A percentile compares a stretch with the other conserved stretches of the same genome.
Conservation (phyloP, 2,888 invertebrate species). For the Argyra leucocephala region DNA sequence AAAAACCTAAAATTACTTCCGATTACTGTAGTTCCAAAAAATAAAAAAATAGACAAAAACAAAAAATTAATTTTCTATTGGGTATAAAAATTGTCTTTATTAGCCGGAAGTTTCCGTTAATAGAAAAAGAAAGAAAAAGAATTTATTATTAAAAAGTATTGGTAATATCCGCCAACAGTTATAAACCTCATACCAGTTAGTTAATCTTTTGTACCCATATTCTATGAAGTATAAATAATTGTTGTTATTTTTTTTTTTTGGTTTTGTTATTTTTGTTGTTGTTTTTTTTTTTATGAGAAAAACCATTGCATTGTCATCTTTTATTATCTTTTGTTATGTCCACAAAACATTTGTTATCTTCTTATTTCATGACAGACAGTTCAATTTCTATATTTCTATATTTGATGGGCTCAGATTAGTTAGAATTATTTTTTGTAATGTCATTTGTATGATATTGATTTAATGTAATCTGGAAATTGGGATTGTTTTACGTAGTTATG, state of each 20-base stretch:
- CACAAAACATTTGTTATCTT: conserved; percentile 3
- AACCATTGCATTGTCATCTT: background rate
- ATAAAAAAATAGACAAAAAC: background rate
- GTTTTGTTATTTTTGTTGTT: too few relatives aligned
- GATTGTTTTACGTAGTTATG: too few relatives aligned
- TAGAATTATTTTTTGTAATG: too few relatives aligned
- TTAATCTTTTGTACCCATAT: background rate
- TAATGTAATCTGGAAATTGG: too few relatives aligned
- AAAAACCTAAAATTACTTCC: conserved; percentile 1
- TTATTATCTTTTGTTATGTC: background rate
- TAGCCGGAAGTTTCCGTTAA: background rate
- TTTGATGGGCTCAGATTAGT: too few relatives aligned
- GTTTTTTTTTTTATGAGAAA: too few relatives aligned
- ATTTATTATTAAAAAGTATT: conserved; percentile 3
- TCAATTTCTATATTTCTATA: too few relatives aligned
- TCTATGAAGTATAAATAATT: background rate
- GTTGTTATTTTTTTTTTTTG: too few relatives aligned
- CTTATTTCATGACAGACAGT: background rate
- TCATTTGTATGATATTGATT: too few relatives aligned
- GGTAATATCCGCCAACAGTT: background rate
- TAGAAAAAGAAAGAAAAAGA: background rate
- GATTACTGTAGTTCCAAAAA: background rate
- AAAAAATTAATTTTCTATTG: background rate
- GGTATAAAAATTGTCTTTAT: background rate
- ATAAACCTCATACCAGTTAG: background rate